Percentiles rank a stretch among this genome's conserved stretches.
phyloP scores from a whole-genome alignment of 2,888 invertebrate species.

The Macrophya annulata region DNA sequence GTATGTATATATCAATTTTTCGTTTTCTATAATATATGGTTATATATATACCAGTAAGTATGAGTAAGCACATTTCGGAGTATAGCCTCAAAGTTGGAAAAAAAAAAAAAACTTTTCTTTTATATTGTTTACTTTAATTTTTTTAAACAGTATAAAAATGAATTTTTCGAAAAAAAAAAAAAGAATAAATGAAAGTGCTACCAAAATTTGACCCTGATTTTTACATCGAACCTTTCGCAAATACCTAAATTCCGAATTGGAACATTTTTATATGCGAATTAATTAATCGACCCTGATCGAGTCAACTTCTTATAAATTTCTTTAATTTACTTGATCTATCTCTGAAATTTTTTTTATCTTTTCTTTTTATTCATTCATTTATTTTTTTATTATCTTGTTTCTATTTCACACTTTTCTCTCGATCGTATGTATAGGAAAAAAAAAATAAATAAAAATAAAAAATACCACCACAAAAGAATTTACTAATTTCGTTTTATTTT shows the following conservation, averaged over 20 bases:
- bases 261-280: background rate
- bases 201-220: conserved; percentile 1
- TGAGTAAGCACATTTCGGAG: background rate
- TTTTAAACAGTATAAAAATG: background rate
- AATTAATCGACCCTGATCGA: background rate
- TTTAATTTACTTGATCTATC: background rate
- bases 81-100: background rate
- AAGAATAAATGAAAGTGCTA: background rate
- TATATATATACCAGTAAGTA: too few relatives aligned
- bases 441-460: background rate
- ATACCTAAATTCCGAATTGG: background rate
- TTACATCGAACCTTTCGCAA: background rate
- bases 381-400: too few relatives aligned
- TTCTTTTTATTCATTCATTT: too few relatives aligned
- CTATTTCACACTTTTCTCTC: too few relatives aligned
- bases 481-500: background rate
- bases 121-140: background rate
- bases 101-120: background rate
- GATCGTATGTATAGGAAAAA: too few relatives aligned
- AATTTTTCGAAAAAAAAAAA: background rate
- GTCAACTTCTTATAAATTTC: background rate
- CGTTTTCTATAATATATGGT: background rate
- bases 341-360: background rate
- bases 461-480: too few relatives aligned
- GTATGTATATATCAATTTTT: background rate